Conservation (phyloP, 2,888 invertebrate genomes). For the Cerastis leucographa region DNA sequence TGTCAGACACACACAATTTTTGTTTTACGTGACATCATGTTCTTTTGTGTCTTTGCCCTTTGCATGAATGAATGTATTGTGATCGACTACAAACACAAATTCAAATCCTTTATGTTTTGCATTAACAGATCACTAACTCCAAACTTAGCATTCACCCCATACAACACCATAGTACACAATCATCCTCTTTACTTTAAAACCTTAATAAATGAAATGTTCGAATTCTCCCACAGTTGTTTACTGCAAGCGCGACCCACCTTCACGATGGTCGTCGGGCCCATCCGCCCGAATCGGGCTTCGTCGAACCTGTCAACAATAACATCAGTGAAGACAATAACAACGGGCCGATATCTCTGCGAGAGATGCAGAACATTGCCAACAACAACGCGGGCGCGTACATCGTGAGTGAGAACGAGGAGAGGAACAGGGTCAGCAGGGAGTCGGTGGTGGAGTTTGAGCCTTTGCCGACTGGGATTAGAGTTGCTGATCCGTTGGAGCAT, state of each 20-base stretch:
- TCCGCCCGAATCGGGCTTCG: slow-evolving; percentile 86
- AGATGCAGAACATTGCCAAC: slow-evolving; percentile 91
- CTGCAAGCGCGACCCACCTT: slow-evolving; percentile 84
- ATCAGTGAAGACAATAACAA: slow-evolving; percentile 90
- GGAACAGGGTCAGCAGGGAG: slow-evolving; percentile 85
- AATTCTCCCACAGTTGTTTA: slow-evolving; percentile 80
- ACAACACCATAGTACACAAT: slow-evolving; percentile 9
- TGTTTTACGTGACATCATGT: slow-evolving; percentile 21
- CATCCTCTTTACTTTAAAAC: background rate
- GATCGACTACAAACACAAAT: slow-evolving; percentile 4
- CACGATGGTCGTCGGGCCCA: slow-evolving; percentile 84
- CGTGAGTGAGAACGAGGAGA: slow-evolving; percentile 88
- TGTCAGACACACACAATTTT: background rate
- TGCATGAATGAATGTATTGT: slow-evolving; percentile 45
- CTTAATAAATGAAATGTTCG: slow-evolving; percentile 5
- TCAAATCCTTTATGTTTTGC: slow-evolving; percentile 1
- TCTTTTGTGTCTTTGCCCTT: slow-evolving; percentile 16
- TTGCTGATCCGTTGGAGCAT: slow-evolving; percentile 83
- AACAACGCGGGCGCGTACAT: slow-evolving; percentile 90
- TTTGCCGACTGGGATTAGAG: slow-evolving; percentile 80
- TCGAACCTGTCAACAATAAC: slow-evolving; percentile 87
- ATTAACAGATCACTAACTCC: slow-evolving; percentile 38
- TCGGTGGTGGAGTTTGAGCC: slow-evolving; percentile 88
- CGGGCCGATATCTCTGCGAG: slow-evolving; percentile 89
- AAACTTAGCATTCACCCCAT: slow-evolving; percentile 40